Evolutionary conservation across 2,797 vertebrate genomes (phyloP), one percentile per base, ranked within the genome.

Genomic region (Protosalanx chinensis): DNA sequence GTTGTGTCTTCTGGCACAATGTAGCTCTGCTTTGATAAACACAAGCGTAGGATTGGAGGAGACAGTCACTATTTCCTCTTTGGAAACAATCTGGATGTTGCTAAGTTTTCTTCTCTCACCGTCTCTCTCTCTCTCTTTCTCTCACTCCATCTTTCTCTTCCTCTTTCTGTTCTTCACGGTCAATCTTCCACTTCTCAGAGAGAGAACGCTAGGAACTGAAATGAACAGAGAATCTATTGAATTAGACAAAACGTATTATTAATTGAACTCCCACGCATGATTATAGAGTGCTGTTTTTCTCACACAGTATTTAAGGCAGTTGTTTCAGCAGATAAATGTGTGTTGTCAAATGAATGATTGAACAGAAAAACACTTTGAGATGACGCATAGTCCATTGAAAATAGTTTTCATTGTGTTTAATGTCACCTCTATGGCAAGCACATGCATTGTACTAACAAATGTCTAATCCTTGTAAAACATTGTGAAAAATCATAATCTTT

Each of bases 11-110:
- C 65, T 6, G 30, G 66, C 41, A 46, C 68, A 33, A 37, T 15
- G 46, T 65, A 32, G 57, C 46, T 6, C 10, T 0, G 64, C 79
- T 76, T 83, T 79, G 78, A 81, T 74, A 62, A 62, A 62, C 32
- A 46, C 71, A 57, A 61, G 10, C n/a, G 35, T 51, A 57, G 35
- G 32, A 72, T 63, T 75, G 41, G 63, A 58, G 2, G n/a, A 16
- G 29, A 78, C 78, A 77, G 77, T 77, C 72, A 68, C 74, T 51
- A 6, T 37, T 37, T 63, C 30, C 56, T 59, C 8, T 35, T 46
- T 61, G 23, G 15, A 35, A 41, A 12, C 64, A 37, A 20, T 67
- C 37, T 32, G 29, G 29, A 35, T 72, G 29, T 58, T 59, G 51
- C 15, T 56, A 56, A 16, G 51, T n/a, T 29, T 60, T 15, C 15